Percentiles rank a stretch among this genome's conserved stretches.
phyloP scores from a whole-genome alignment of 2,888 invertebrate genomes.

The Ophion costatus region DNA sequence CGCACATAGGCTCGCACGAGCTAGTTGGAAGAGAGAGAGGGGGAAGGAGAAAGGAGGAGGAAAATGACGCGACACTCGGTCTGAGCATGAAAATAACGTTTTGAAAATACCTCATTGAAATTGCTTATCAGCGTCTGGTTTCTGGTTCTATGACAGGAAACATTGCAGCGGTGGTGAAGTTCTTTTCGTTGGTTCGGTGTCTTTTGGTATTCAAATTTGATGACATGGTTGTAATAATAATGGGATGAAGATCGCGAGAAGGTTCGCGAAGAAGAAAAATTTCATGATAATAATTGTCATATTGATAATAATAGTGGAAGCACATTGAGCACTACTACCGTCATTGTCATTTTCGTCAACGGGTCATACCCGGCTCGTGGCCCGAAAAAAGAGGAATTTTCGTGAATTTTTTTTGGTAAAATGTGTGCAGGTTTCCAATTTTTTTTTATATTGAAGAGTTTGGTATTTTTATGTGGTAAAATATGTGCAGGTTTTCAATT shows the following conservation, averaged over 20 bases:
- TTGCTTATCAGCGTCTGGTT: constrained; percentile 4
- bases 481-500: no score
- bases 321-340: no score
- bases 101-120: constrained; percentile 35
- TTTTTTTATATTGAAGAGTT: no score
- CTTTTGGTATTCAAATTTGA: neutral
- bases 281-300: neutral
- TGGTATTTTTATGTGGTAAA: no score
- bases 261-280: no score
- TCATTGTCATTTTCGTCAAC: neutral
- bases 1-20: neutral
- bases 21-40: neutral
- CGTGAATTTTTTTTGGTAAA: no score
- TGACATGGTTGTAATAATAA: neutral
- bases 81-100: constrained; percentile 36
- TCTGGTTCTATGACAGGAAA: neutral
- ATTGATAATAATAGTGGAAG: neutral
- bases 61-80: constrained; percentile 53
- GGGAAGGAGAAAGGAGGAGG: constrained; percentile 13
- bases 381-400: no score
- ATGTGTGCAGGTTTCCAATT: no score
- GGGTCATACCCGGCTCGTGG: no score
- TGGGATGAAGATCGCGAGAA: no score
- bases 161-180: neutral
- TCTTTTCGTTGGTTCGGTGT: neutral